phyloP scores from a whole-genome alignment of 37 sponge, comb jelly and placozoan genomes.

The Halisarca cf. caerulea region DNA sequence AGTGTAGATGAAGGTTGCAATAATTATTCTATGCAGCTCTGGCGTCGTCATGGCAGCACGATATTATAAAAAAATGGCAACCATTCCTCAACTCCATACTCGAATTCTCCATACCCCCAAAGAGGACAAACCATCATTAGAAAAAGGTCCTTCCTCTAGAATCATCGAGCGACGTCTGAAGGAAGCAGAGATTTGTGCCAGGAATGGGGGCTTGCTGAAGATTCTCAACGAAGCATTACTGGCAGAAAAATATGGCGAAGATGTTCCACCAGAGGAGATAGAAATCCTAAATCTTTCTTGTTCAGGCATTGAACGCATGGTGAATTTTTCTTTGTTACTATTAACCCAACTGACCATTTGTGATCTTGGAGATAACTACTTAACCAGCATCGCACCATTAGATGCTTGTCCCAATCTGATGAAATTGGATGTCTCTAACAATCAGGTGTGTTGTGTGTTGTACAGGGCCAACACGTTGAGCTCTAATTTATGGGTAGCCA shows the following conservation, averaged over 20 bases:
- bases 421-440: constrained; percentile 79
- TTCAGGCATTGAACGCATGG: constrained; percentile 38
- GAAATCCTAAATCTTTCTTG: not conserved
- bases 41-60: too few species aligned
- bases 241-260: not conserved
- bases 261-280: not conserved
- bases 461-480: too few species aligned
- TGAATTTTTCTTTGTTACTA: constrained; percentile 40
- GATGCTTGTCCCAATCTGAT: constrained; percentile 63
- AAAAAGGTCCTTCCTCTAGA: not conserved
- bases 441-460: too few species aligned
- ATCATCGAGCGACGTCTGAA: constrained; percentile 11
- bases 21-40: too few species aligned
- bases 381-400: constrained; percentile 67
- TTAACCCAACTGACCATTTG: constrained; percentile 55
- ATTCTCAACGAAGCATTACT: not conserved
- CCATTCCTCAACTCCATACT: not conserved
- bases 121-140: too few species aligned
- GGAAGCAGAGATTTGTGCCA: constrained; percentile 33
- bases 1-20: too few species aligned
- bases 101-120: too few species aligned
- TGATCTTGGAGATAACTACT: constrained; percentile 56
- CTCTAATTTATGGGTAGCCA: too few species aligned
- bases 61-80: not conserved
- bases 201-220: constrained; percentile 57